phyloP scores from a whole-genome alignment of 1,140 invertebrate genomes.

The Triops cancriformis region DNA sequence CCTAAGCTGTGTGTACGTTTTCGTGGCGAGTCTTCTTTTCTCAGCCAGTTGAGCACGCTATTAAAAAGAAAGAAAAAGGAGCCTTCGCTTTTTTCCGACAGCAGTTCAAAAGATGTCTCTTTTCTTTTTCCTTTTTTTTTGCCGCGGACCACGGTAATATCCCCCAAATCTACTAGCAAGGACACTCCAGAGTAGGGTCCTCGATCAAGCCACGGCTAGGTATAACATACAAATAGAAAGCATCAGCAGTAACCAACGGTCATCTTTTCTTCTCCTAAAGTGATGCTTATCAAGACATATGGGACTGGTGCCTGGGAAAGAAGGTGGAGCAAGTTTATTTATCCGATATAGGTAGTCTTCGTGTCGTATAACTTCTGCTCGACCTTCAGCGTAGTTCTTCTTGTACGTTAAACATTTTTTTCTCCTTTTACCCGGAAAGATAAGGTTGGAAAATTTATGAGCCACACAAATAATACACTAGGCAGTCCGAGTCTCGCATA shows the following conservation, averaged over 20 bases:
- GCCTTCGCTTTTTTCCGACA: background rate
- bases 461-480: constrained; percentile 1
- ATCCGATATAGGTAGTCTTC: background rate
- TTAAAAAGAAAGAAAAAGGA: background rate
- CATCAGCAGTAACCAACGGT: background rate
- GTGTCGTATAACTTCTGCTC: background rate
- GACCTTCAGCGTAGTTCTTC: background rate
- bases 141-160: background rate
- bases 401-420: background rate
- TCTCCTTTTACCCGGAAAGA: background rate
- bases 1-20: background rate
- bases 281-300: constrained; percentile 14
- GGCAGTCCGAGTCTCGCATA: background rate
- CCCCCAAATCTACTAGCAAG: background rate
- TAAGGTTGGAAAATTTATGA: background rate
- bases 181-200: background rate
- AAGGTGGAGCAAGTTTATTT: constrained; percentile 6
- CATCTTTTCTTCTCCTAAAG: background rate
- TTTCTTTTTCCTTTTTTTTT: background rate
- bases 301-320: background rate
- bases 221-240: background rate
- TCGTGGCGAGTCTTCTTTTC: background rate
- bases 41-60: too few species aligned
- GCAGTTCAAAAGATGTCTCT: background rate
- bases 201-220: background rate